phyloP scores from a whole-genome alignment of 2,888 invertebrate genomes.

The Phania funesta region DNA sequence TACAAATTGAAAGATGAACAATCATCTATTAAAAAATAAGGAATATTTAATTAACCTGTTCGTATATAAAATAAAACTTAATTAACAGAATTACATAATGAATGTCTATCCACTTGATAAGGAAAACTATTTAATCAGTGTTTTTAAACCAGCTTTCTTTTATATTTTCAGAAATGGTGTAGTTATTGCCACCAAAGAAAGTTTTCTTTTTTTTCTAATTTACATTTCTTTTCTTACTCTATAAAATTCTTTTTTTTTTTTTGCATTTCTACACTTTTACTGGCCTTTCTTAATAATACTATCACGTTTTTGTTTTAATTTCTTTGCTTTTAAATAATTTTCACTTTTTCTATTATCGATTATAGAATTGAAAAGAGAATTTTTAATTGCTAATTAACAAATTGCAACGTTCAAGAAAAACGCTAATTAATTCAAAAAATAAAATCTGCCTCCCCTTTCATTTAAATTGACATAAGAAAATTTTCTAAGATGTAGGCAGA shows the following conservation, averaged over 20 bases:
- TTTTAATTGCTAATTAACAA: neutral
- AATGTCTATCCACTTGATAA: too few relatives aligned
- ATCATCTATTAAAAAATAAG: neutral
- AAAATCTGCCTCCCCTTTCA: conserved; percentile 8
- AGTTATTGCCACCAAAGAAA: neutral
- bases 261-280: conserved; percentile 43
- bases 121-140: too few relatives aligned
- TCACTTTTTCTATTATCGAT: conserved; percentile 28
- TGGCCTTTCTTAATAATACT: conserved; percentile 36
- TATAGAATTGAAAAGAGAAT: conserved; percentile 25
- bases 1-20: neutral
- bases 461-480: neutral
- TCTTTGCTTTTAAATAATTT: conserved; percentile 40
- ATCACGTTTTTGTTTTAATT: conserved; percentile 6
- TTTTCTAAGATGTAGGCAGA: neutral
- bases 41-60: too few relatives aligned
- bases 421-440: neutral
- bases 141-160: too few relatives aligned
- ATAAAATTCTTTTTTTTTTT: conserved; percentile 30
- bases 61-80: too few relatives aligned
- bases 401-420: conserved; percentile 7
- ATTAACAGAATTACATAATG: too few relatives aligned
- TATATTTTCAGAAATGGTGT: conserved; percentile 10
- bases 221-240: conserved; percentile 25
- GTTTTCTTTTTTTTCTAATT: conserved; percentile 20